Conservation (phyloP, 2,113 vertebrate species). For the Xiphophorus maculatus region DNA sequence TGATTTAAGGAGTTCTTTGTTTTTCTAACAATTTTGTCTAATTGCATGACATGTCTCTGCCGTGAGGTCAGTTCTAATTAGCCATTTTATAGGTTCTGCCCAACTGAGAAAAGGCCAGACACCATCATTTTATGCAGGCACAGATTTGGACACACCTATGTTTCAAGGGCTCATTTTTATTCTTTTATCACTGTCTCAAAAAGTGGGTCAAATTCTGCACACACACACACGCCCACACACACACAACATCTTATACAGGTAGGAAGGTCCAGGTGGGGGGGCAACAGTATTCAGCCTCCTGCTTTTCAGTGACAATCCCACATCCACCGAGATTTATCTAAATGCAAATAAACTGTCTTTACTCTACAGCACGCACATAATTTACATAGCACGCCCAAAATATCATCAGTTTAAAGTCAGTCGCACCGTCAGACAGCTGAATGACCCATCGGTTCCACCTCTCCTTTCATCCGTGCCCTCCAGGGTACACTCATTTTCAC, state of each 20-base stretch:
- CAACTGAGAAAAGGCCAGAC: constrained; percentile 37
- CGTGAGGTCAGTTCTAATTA: constrained; percentile 49
- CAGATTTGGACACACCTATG: constrained; percentile 32
- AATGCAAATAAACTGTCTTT: constrained; percentile 74
- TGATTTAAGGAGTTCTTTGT: constrained; percentile 15
- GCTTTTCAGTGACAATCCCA: constrained; percentile 70
- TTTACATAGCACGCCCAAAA: constrained; percentile 60
- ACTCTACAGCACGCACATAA: constrained; percentile 64
- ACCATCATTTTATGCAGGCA: constrained; percentile 43
- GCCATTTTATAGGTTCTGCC: constrained; percentile 36
- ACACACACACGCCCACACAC: constrained; percentile 4
- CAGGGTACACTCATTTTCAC: constrained; percentile 54
- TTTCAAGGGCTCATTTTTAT: constrained; percentile 48
- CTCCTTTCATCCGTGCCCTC: constrained; percentile 57
- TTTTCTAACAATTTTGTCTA: constrained; percentile 23
- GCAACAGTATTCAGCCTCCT: constrained; percentile 50
- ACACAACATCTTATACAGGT: constrained; percentile 38
- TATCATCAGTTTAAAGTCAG: constrained; percentile 37
- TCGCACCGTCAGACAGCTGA: constrained; percentile 22
- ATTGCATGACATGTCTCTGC: constrained; percentile 29
- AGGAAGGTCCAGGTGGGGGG: constrained; percentile 40
- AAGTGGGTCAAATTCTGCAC: constrained; percentile 58
- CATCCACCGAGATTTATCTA: constrained; percentile 75
- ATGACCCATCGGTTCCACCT: constrained; percentile 38
- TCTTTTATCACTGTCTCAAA: constrained; percentile 35